Conservation (phyloP, 2,113 vertebrate species). For the Pterophyllum scalare region DNA sequence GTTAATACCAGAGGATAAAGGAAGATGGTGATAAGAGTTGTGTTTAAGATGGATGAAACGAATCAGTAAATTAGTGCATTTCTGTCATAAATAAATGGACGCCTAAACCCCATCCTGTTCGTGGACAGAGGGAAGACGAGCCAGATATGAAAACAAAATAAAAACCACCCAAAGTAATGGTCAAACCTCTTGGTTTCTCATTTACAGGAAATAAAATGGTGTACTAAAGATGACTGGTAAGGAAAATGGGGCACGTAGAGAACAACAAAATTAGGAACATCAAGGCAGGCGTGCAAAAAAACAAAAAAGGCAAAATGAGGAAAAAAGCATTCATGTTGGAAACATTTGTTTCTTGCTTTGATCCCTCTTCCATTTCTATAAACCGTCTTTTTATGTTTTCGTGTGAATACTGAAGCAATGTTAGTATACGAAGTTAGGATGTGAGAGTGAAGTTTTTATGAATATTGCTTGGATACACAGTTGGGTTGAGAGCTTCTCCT, state of each 20-base stretch:
- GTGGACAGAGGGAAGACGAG: not conserved
- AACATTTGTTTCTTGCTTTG: not conserved
- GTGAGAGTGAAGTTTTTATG: not conserved
- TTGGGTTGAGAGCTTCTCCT: conserved; percentile 10
- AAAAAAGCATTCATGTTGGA: not conserved
- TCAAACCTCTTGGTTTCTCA: not conserved
- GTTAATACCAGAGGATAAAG: not conserved
- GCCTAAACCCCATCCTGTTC: not conserved
- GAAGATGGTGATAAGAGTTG: not conserved
- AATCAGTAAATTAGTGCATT: conserved; percentile 64
- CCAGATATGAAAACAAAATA: conserved; percentile 29
- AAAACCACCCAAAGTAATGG: conserved; percentile 2
- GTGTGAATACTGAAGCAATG: not conserved
- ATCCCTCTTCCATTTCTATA: not conserved
- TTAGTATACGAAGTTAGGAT: not conserved
- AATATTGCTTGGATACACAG: conserved; percentile 61
- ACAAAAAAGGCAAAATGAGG: conserved; percentile 13
- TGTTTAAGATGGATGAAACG: not conserved
- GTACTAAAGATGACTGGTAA: not conserved
- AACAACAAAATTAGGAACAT: not conserved
- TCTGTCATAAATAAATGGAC: conserved; percentile 64
- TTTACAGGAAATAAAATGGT: not conserved
- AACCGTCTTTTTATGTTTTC: not conserved
- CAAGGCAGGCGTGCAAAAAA: conserved; percentile 22
- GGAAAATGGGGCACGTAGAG: not conserved